A percentile compares a stretch with the other conserved stretches of the same genome.
Conservation (phyloP, 30 jellyfish, hydroid and myxozoan genomes). For the Mastigias papua region DNA sequence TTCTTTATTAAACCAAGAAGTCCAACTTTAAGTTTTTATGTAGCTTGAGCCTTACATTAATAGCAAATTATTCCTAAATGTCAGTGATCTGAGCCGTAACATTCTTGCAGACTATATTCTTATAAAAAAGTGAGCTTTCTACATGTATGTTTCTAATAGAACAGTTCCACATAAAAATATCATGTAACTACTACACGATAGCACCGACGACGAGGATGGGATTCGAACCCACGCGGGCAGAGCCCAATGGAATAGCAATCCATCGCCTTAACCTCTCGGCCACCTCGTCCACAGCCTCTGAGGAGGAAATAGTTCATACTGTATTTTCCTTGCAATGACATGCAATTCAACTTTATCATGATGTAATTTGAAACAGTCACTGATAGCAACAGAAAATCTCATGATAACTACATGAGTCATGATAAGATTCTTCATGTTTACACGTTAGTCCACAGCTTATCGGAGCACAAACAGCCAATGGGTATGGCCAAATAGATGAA, state of each 20-base stretch:
- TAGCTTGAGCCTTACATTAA: not conserved
- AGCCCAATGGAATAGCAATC: constrained; percentile 99
- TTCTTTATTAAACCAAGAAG: too few species aligned
- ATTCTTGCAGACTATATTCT: not conserved
- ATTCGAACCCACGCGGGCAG: constrained; percentile 99
- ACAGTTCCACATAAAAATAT: not conserved
- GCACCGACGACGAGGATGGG: constrained; percentile 97
- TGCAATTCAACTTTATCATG: too few species aligned
- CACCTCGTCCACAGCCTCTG: constrained; percentile 90
- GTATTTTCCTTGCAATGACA: not conserved
- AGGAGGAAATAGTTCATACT: not conserved
- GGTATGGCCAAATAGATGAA: too few species aligned
- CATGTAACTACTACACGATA: constrained; percentile 68
- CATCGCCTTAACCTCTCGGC: constrained; percentile 99
- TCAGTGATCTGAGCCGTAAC: not conserved
- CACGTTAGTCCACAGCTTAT: too few species aligned
- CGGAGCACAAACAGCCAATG: too few species aligned
- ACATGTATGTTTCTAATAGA: too few species aligned
- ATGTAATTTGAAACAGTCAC: too few species aligned
- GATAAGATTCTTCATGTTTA: too few species aligned
- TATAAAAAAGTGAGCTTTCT: not conserved
- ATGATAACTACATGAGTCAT: too few species aligned
- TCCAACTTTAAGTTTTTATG: not conserved
- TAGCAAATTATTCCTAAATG: not conserved
- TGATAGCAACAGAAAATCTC: too few species aligned